phyloP scores from a whole-genome alignment of 1,140 invertebrate genomes.

The Microvelia longipes region DNA sequence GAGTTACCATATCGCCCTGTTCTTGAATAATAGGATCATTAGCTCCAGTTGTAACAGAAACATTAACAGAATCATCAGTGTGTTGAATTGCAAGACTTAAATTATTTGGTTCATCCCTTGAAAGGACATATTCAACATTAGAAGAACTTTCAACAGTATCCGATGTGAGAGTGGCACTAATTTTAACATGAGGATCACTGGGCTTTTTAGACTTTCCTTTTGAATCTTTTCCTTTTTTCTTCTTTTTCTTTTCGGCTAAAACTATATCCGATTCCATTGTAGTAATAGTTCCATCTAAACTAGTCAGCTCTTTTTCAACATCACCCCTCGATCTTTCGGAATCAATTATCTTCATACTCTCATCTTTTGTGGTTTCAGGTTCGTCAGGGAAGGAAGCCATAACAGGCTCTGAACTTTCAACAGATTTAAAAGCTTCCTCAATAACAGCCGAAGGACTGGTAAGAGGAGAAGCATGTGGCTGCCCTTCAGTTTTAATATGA shows the following conservation, averaged over 20 bases:
- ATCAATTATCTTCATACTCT: neutral
- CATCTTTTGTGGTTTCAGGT: neutral
- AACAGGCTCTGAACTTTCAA: neutral
- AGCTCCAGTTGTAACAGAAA: neutral
- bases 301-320: neutral
- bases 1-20: neutral
- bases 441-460: neutral
- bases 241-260: constrained; percentile 1
- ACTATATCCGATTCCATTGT: neutral
- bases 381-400: neutral
- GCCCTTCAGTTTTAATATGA: neutral
- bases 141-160: neutral
- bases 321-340: neutral
- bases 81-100: neutral
- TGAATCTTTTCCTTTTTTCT: constrained; percentile 2
- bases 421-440: neutral
- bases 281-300: neutral
- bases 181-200: neutral
- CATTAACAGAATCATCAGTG: neutral
- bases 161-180: neutral
- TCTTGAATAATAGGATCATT: neutral
- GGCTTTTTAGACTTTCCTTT: neutral
- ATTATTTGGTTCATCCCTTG: neutral
- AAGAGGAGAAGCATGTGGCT: neutral
- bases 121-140: neutral